Percentiles rank a stretch among this genome's conserved stretches.
phyloP scores from a whole-genome alignment of 2,113 vertebrate genomes.

The Thalassoma bifasciatum region DNA sequence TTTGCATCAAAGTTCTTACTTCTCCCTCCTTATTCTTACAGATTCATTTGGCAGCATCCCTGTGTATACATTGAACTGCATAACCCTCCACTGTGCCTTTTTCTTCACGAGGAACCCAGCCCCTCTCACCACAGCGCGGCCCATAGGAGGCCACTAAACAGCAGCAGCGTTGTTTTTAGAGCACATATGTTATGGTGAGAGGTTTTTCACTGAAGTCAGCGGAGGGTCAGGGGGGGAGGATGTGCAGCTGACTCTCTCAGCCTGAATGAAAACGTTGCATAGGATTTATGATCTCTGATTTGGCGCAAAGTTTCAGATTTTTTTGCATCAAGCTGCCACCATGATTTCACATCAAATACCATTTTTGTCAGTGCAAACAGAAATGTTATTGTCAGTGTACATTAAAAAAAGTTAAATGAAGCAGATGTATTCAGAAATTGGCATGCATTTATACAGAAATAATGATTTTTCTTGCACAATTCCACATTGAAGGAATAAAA shows the following conservation, averaged over 20 bases:
- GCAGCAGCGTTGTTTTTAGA: neutral
- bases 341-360: neutral
- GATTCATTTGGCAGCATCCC: neutral
- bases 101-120: neutral
- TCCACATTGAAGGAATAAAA: neutral
- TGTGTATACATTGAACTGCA: neutral
- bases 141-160: neutral
- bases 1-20: neutral
- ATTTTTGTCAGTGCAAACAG: neutral
- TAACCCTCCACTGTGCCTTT: neutral
- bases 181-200: neutral
- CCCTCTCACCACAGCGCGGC: neutral
- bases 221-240: neutral
- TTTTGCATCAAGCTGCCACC: neutral
- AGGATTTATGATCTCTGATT: neutral
- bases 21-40: too few relatives aligned
- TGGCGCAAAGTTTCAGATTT: neutral
- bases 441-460: neutral
- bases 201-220: neutral
- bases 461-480: neutral
- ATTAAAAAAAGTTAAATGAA: neutral
- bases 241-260: neutral
- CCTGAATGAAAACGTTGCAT: neutral
- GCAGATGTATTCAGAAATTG: neutral
- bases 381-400: neutral